Evolutionary conservation across 2,888 invertebrate species (phyloP), one percentile per base, ranked within the genome.

Genomic region (Rhopalosiphum nymphaeae): DNA sequence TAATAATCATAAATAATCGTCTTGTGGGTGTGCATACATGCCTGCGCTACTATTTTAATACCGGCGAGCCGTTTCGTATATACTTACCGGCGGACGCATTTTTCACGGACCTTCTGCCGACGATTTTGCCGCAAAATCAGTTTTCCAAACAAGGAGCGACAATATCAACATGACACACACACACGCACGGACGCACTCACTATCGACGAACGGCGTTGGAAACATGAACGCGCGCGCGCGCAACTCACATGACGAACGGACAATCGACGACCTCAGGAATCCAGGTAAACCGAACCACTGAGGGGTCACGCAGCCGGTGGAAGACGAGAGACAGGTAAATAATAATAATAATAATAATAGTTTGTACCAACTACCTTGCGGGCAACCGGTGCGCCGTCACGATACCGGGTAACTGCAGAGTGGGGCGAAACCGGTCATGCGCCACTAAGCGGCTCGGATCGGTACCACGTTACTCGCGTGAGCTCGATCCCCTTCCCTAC

Each of bases 251-350:
- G 67, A 49, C 90, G 90, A 5, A 49, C 36, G 61, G 42, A 67
- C 36, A 29, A 13, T 2, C 9, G 44, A 86, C 94, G 91, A 94
- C 94, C 94, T 86, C 26, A 44, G 44, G 94, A 94, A 94, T 91
- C 86, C 94, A 53, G 85, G 90, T 49, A 90, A 26, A 61, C 90
- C 57, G 94, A 86, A 53, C 67, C 92, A 92, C 92, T 90, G 61
- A 93, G 94, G 90, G 94, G 94, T 94, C 94, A 94, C 46, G 90
- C 61, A 94, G 53, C 67, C 90, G 91, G 67, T 86, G 78, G 78
- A 78, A 89, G 93, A 93, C 93, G 89, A 42, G 46, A 16, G 88
- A 42, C 91, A 53, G 91, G 89, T 88, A 88, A 44, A 42, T 21
- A 46, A 36, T 36, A 16, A 85, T 13, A 57, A 16, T 67, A 67